Percentiles rank a stretch among this genome's conserved stretches.
Evolutionary conservation across 2,113 vertebrate species (phyloP).

Genomic region (Podarcis raffonei): DNA sequence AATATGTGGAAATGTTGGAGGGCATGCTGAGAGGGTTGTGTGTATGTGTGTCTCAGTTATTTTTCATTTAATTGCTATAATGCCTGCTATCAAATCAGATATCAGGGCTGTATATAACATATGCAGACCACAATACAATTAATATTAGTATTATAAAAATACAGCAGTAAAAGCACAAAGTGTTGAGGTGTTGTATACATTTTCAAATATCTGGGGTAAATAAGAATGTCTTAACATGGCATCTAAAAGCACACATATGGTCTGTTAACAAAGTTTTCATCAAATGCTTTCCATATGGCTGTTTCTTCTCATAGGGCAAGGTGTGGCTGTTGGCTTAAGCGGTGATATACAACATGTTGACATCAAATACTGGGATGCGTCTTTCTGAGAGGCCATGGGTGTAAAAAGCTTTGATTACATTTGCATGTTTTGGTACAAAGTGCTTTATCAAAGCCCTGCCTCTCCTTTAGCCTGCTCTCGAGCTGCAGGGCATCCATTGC

Average conservation of each 20-base stretch:
- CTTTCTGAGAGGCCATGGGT: constrained; percentile 41
- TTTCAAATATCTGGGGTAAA: too few species aligned
- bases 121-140: too few species aligned
- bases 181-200: too few species aligned
- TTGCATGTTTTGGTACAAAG: constrained; percentile 37
- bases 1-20: too few species aligned
- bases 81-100: too few species aligned
- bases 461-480: constrained; percentile 52
- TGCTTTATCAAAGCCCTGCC: neutral
- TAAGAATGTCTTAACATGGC: neutral
- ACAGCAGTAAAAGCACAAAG: too few species aligned
- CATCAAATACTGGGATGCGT: constrained; percentile 24
- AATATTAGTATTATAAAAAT: too few species aligned
- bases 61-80: too few species aligned
- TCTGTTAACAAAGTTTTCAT: constrained; percentile 16
- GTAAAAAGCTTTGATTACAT: constrained; percentile 45
- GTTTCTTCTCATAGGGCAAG: neutral
- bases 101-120: too few species aligned
- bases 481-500: constrained; percentile 44
- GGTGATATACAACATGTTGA: constrained; percentile 16
- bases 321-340: constrained; percentile 35
- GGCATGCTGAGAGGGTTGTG: too few species aligned
- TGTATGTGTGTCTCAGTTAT: too few species aligned
- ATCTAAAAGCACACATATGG: fast-evolving
- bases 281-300: neutral